Conservation (phyloP, 1,140 invertebrate species). For the Drosophila nikananu region DNA sequence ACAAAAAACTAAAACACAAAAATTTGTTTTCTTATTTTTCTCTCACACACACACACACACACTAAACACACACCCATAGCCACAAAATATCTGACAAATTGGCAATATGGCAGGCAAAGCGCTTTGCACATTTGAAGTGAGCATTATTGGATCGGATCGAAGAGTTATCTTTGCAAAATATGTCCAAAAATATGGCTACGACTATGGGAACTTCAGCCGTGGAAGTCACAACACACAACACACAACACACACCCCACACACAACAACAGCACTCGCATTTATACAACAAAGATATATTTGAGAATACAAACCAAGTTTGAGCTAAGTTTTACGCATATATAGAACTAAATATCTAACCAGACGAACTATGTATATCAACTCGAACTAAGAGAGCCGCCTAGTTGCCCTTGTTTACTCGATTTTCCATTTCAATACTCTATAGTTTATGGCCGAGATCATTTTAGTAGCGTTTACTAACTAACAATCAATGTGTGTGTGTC, state of each 20-base stretch:
- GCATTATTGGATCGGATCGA: conserved; percentile 15
- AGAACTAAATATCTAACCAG: conserved; percentile 29
- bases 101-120: conserved; percentile 16
- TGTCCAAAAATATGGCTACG: background rate
- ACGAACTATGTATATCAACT: conserved; percentile 32
- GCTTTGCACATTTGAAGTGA: conserved; percentile 27
- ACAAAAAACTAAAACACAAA: conserved; percentile 63
- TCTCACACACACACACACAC: conserved; percentile 11
- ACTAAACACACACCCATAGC: conserved; percentile 7
- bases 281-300: conserved; percentile 39
- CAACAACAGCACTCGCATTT: conserved; percentile 81
- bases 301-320: conserved; percentile 54
- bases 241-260: conserved; percentile 2
- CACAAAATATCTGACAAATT: conserved; percentile 17
- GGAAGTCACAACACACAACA: conserved; percentile 20
- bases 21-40: conserved; percentile 67
- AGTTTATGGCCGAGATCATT: conserved; percentile 19
- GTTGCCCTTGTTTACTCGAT: conserved; percentile 38
- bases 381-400: conserved; percentile 49
- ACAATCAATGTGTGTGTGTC: conserved; percentile 77
- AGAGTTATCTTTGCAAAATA: background rate
- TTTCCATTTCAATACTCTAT: conserved; percentile 22
- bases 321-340: conserved; percentile 47
- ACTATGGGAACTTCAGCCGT: conserved; percentile 23
- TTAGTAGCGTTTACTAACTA: conserved; percentile 61